These are phyloP conservation scores for Mustela nigripes DNA, from an alignment of 2,113 vertebrate species.

Conservation along the genomic window DNA sequence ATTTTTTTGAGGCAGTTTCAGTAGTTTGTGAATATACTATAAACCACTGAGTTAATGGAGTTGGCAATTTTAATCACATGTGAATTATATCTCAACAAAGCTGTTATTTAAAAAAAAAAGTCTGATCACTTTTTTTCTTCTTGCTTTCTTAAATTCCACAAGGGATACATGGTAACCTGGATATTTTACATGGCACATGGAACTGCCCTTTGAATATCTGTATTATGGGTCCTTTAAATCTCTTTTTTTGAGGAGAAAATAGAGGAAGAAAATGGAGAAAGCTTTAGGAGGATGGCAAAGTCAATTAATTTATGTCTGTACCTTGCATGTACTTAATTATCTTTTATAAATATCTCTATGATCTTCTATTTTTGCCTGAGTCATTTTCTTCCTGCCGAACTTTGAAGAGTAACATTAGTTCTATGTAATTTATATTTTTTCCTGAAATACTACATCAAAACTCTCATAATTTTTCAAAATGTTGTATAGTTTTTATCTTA, in stretches of 20 bases:
- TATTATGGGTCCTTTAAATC: not conserved
- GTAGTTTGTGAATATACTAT: not conserved
- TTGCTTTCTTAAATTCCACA: not conserved
- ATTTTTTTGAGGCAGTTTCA: not conserved
- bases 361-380: not conserved
- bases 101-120: not conserved
- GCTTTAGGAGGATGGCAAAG: not conserved
- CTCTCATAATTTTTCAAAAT: conserved; percentile 16
- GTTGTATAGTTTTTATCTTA: conserved; percentile 40
- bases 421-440: conserved; percentile 20
- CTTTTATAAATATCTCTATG: not conserved
- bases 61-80: not conserved
- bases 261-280: not conserved
- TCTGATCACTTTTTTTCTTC: not conserved
- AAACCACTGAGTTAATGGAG: not conserved
- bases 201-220: not conserved
- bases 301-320: not conserved
- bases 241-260: not conserved
- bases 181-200: not conserved
- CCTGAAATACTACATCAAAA: conserved; percentile 48
- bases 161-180: not conserved
- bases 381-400: not conserved
- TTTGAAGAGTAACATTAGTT: not conserved
- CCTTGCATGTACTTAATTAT: conserved; percentile 21
- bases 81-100: conserved; percentile 29